Conservation (phyloP, 2,797 vertebrate genomes). For the Emys orbicularis region DNA sequence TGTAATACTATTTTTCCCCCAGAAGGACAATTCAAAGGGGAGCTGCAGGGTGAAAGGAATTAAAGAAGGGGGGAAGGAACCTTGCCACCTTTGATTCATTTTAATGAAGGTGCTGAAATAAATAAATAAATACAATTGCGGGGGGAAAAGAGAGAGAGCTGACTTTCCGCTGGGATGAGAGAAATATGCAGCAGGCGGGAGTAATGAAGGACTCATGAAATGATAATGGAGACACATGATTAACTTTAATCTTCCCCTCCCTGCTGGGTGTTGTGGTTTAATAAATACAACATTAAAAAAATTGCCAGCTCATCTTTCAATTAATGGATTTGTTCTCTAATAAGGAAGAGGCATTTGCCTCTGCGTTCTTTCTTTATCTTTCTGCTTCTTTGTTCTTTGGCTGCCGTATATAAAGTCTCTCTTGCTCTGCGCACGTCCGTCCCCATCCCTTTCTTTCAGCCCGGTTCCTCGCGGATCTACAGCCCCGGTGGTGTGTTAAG, state of each 20-base stretch:
- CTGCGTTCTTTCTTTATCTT: background rate
- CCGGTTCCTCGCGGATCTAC: background rate
- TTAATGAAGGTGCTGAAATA: background rate
- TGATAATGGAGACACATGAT: background rate
- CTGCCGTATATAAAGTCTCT: background rate
- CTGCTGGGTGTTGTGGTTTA: background rate
- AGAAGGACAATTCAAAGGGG: background rate
- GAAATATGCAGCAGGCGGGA: background rate
- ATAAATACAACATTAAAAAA: background rate
- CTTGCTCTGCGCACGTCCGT: background rate
- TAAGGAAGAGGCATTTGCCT: background rate
- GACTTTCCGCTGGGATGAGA: background rate
- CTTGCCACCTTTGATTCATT: background rate
- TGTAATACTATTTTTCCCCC: background rate
- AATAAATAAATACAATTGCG: background rate
- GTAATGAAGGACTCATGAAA: background rate
- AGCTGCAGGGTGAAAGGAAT: background rate
- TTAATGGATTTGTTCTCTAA: constrained; percentile 6
- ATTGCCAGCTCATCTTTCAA: constrained; percentile 29
- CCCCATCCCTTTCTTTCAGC: background rate
- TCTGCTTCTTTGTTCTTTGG: background rate
- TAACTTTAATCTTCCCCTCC: background rate
- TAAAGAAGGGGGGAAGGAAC: background rate
- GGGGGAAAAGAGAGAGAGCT: rapidly evolving
- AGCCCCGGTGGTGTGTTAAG: background rate